Base-by-base conservation (phyloP, 2,888 invertebrate genomes). In the Tachina grossa region DNA sequence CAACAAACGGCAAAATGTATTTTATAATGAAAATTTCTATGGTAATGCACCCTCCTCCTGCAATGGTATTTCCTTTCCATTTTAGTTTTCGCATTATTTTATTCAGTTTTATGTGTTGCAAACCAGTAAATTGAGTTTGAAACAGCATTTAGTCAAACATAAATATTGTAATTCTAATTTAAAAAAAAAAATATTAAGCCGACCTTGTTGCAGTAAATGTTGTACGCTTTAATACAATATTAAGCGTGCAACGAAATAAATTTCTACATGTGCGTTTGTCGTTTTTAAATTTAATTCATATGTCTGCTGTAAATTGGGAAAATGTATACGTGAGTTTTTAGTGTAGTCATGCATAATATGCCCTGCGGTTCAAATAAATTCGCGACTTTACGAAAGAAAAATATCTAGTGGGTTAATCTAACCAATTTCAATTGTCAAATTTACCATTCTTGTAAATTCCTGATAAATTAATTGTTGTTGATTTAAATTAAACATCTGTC, bases 1-100 rank as follows among this genome's bases (percentile, higher is more conserved):
- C 10, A 51, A 10, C 41, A 55, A 57, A n/a, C 14, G 43, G 10
- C 22, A 74, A 74, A 45, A 72, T 19, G 10, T 39, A 57, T 41
- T 9, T 31, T 41, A 66, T n/a, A 57, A 39, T 39, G 41, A 5
- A 74, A 16, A 11, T n/a, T 53, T 19, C 39, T 74, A 47, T 59
- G 53, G 39, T 45, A 76, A 41, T 41, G 43, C 76, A 65, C 55
- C 71, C 82, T 77, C 71, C 82, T 77, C 41, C 49, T 53, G 43
- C 14, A 66, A 16, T 47, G 65, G 57, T 13, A 76, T 71, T 77
- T 77, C 71, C 65, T 59, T 77, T 63, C 47, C 55, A 11, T 76
- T 76, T 47, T 31, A 31, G 49, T 41, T 57, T 57, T 45, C 47
- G 13, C 31, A 31, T 19, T n/a, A 43, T 41, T 57, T 31, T 14